Percentiles rank a stretch among this genome's conserved stretches.
Conservation (phyloP, 2,113 vertebrate species). For the Phrynosoma platyrhinos region DNA sequence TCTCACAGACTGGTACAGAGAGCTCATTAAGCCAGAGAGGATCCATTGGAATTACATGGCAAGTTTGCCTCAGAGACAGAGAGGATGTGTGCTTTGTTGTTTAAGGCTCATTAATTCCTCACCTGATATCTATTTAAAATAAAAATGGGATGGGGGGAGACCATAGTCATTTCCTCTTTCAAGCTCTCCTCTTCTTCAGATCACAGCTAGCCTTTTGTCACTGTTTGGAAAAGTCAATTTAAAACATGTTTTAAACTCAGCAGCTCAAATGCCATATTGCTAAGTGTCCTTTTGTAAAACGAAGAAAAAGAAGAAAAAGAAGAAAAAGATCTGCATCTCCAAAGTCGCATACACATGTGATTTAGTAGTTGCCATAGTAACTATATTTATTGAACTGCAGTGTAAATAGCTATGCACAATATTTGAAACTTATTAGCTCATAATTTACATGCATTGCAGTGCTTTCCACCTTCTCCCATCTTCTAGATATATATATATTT, state of each 20-base stretch:
- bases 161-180: constrained; percentile 33
- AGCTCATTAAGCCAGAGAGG: constrained; percentile 15
- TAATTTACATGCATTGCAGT: constrained; percentile 51
- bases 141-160: constrained; percentile 35
- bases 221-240: constrained; percentile 34
- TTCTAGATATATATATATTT: constrained; percentile 39
- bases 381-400: constrained; percentile 56
- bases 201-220: constrained; percentile 23
- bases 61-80: constrained; percentile 15
- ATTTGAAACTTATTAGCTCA: constrained; percentile 66
- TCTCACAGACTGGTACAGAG: neutral
- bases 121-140: constrained; percentile 34
- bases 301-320: neutral
- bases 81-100: constrained; percentile 1
- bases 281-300: constrained; percentile 50
- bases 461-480: neutral
- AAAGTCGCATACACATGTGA: constrained; percentile 51
- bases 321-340: constrained; percentile 52
- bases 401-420: constrained; percentile 68
- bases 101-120: neutral
- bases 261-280: constrained; percentile 38
- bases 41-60: constrained; percentile 11
- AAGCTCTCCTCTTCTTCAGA: constrained; percentile 43
- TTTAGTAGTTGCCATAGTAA: constrained; percentile 73
- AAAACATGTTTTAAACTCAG: constrained; percentile 59